Evolutionary conservation across 2,888 invertebrate genomes (phyloP).

Genomic region (Dolichopus griseipennis): DNA sequence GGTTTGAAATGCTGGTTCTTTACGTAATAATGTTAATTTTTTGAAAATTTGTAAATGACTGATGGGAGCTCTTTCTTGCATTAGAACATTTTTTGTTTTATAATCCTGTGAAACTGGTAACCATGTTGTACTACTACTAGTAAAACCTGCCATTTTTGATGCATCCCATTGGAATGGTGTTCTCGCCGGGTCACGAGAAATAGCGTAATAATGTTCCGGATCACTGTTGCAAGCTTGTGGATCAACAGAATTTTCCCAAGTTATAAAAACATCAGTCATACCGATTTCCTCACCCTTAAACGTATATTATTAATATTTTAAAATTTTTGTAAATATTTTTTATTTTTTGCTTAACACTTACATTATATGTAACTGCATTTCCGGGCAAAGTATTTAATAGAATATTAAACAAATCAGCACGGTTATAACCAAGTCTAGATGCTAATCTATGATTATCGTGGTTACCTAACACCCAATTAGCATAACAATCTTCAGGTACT

Average conservation of each 20-base stretch:
- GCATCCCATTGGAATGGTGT: conserved; percentile 50
- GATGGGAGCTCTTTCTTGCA: conserved; percentile 44
- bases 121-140: conserved; percentile 49
- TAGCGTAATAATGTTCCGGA: conserved; percentile 28
- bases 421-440: conserved; percentile 43
- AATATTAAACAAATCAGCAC: conserved; percentile 49
- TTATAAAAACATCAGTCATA: conserved; percentile 53
- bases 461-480: conserved; percentile 61
- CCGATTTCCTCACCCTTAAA: conserved; percentile 71
- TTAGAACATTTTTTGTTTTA: conserved; percentile 50
- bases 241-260: conserved; percentile 54
- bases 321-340: not conserved
- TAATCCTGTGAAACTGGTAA: conserved; percentile 58
- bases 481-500: conserved; percentile 49
- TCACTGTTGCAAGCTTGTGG: conserved; percentile 50
- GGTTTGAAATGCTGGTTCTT: conserved; percentile 39
- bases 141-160: conserved; percentile 36
- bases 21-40: conserved; percentile 48
- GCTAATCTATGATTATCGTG: conserved; percentile 45
- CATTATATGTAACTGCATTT: conserved; percentile 51
- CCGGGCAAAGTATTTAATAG: conserved; percentile 52
- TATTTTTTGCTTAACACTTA: conserved; percentile 13
- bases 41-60: conserved; percentile 60
- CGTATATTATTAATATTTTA: not conserved
- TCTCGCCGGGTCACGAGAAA: conserved; percentile 45